phyloP scores from a whole-genome alignment of 2,888 invertebrate species.

The Lycocerus yunnanus region DNA sequence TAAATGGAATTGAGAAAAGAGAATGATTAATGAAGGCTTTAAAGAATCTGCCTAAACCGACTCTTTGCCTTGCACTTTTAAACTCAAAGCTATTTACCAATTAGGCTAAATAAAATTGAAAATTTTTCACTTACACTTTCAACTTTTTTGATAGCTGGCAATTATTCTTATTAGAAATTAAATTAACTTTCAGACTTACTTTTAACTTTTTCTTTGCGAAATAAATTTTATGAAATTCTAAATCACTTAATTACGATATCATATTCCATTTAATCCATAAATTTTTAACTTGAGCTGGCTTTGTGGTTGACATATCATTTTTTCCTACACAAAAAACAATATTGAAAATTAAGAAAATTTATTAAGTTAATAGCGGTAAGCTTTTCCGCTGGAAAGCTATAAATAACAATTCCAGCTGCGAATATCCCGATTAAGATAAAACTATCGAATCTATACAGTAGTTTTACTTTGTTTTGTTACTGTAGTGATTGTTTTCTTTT shows the following conservation, averaged over 20 bases:
- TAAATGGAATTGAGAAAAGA: constrained; percentile 35
- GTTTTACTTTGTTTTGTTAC: neutral
- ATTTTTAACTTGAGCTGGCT: neutral
- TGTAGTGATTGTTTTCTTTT: neutral
- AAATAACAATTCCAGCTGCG: constrained; percentile 17
- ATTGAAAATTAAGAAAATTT: neutral
- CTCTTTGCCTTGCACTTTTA: constrained; percentile 36
- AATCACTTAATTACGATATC: neutral
- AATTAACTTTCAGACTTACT: neutral
- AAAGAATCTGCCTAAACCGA: constrained; percentile 42
- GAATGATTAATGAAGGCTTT: constrained; percentile 46
- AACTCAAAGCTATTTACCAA: constrained; percentile 40
- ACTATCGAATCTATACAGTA: neutral
- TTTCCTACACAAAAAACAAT: neutral
- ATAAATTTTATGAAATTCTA: neutral
- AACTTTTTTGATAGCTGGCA: neutral
- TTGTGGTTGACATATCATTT: neutral
- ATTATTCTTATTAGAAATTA: neutral
- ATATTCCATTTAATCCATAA: neutral
- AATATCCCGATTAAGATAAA: constrained; percentile 26
- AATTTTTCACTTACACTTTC: neutral
- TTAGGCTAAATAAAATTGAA: constrained; percentile 22
- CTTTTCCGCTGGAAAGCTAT: neutral
- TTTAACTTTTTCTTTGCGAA: neutral
- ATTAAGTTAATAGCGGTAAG: neutral